A percentile compares a stretch with the other conserved stretches of the same genome.
Evolutionary conservation across 2,113 vertebrate genomes (phyloP).

Genomic region (Halcyon senegalensis): DNA sequence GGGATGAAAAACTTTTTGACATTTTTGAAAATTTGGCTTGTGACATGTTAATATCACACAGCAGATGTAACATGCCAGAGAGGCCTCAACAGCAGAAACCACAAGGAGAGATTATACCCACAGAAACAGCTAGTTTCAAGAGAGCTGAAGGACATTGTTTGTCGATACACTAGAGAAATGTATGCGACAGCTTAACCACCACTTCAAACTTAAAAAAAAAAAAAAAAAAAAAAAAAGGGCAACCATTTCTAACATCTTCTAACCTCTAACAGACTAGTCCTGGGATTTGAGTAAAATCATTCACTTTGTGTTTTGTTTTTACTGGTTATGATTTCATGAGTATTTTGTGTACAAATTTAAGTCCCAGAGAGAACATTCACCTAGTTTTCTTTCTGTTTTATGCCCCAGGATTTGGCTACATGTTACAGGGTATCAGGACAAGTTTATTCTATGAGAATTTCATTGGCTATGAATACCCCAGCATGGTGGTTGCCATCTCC

Average conservation of each 20-base stretch:
- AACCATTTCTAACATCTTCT: no score
- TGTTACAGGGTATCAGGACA: neutral
- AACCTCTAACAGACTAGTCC: neutral
- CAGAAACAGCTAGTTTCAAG: conserved; percentile 12
- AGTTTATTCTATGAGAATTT: neutral
- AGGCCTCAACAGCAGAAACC: conserved; percentile 35
- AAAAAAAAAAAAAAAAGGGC: neutral
- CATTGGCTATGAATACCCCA: neutral
- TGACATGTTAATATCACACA: conserved; percentile 12
- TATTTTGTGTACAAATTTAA: neutral
- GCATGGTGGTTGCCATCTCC: neutral
- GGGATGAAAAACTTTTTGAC: neutral
- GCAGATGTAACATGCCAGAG: conserved; percentile 16
- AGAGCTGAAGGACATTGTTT: conserved; percentile 2
- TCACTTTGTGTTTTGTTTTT: neutral
- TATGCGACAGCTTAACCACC: neutral
- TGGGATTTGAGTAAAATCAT: neutral
- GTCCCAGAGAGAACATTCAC: neutral
- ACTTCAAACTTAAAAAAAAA: neutral
- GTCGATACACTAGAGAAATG: neutral
- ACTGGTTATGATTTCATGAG: neutral
- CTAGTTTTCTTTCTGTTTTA: neutral
- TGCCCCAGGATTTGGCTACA: neutral
- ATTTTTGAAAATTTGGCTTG: conserved; percentile 16
- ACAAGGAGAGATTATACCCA: conserved; percentile 6